These are phyloP conservation scores for Hypotaenidia okinawae DNA, from an alignment of 2,797 vertebrate genomes.

Conservation along the genomic window DNA sequence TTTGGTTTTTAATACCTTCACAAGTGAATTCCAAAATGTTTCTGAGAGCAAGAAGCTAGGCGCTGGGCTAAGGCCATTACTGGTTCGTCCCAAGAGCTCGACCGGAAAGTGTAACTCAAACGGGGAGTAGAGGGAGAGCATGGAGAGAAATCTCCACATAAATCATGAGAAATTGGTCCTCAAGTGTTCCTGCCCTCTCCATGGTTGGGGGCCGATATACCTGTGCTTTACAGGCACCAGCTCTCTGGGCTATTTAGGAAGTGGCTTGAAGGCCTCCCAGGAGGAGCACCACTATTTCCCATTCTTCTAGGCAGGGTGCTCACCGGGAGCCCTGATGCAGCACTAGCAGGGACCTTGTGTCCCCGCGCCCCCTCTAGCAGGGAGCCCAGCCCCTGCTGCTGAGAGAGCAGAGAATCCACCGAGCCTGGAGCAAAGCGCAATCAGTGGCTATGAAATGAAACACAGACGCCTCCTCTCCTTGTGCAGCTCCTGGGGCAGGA, in stretches of 20 bases:
- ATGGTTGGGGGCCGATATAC: neutral
- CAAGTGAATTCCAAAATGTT: neutral
- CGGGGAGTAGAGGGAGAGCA: neutral
- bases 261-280: neutral
- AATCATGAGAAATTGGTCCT: neutral
- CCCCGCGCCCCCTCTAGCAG: neutral
- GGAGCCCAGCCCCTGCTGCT: neutral
- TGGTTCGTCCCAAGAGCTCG: too few relatives aligned
- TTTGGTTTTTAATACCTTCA: constrained; percentile 30
- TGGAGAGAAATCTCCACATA: neutral
- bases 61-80: neutral
- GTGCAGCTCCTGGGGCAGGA: neutral
- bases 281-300: neutral
- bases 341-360: rapidly evolving
- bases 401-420: neutral
- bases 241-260: neutral
- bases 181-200: neutral
- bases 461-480: neutral
- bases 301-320: neutral
- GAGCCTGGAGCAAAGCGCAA: rapidly evolving
- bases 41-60: rapidly evolving
- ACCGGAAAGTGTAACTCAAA: too few relatives aligned
- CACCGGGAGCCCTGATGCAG: neutral
- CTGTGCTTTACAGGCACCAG: neutral
- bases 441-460: neutral